Evolutionary conservation across 2,888 invertebrate species (phyloP).

Genomic region (Sesia bembeciformis): DNA sequence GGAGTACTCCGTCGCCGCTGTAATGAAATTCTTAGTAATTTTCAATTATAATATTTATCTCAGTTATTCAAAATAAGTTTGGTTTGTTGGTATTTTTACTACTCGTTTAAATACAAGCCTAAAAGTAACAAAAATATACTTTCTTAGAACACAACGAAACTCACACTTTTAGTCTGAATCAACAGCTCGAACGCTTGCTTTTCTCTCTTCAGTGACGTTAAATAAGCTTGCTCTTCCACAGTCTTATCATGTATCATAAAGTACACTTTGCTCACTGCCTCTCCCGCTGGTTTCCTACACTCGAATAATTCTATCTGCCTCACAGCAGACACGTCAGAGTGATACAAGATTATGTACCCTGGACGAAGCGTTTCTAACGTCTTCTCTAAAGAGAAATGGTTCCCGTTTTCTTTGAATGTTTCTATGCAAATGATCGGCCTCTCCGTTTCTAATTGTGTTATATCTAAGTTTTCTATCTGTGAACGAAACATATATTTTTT

Average conservation of each 20-base stretch:
- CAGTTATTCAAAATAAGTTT: no score
- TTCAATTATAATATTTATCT: no score
- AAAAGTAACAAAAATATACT: no score
- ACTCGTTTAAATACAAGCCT: no score
- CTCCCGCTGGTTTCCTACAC: slow-evolving; percentile 64
- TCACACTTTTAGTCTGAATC: slow-evolving; percentile 93
- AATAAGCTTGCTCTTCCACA: slow-evolving; percentile 96
- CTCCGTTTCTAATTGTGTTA: slow-evolving; percentile 76
- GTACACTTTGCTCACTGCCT: slow-evolving; percentile 81
- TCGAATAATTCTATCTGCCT: slow-evolving; percentile 93
- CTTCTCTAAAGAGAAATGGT: slow-evolving; percentile 81
- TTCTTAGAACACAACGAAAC: slow-evolving; percentile 15
- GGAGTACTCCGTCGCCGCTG: no score
- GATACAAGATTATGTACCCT: slow-evolving; percentile 91
- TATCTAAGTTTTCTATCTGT: slow-evolving; percentile 78
- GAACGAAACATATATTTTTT: no score
- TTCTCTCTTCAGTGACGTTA: slow-evolving; percentile 91
- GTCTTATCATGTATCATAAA: slow-evolving; percentile 93
- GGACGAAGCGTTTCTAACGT: slow-evolving; percentile 82
- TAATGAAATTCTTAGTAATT: no score
- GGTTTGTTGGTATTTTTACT: no score
- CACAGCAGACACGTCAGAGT: slow-evolving; percentile 89
- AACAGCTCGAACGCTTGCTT: slow-evolving; percentile 95
- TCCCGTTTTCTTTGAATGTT: slow-evolving; percentile 83
- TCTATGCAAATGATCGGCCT: slow-evolving; percentile 84